Base-by-base conservation (phyloP, 1,140 invertebrate species). In the Musca domestica region DNA sequence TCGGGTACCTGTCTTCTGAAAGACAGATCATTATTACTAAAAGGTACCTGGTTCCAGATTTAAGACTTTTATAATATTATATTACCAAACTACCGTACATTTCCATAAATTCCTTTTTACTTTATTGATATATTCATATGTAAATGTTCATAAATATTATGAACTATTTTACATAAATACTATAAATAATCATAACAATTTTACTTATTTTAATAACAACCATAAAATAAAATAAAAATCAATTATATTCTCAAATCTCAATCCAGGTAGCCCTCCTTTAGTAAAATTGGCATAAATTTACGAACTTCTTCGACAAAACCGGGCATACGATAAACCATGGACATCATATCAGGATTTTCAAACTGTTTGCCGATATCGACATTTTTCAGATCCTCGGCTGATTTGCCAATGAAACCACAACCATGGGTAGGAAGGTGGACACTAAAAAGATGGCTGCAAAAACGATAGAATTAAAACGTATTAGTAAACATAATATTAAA, bases 231-330 rank as follows among this genome's bases (percentile, higher is more conserved):
- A 22, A n/a, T n/a, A 4, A 30, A 30, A 30, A 4, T 30, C 10
- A 19, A 20, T n/a, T n/a, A n/a, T n/a, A n/a, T n/a, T n/a, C n/a
- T 30, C 3, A 30, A 6, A 9, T n/a, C 14, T 47, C 30, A 65
- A 30, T 65, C 64, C 23, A 65, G 15, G 49, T 65, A 65, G 14
- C 64, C 64, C 17, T 65, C 64, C 10, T 17, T 15, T 51, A 65
- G 30, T 30, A 65, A 49, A 23, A 23, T 65, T 5, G 64, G 64
- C 64, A 65, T 49, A 48, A 65, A 30, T 48, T 30, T 19, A 19
- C 64, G 64, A 9, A 65, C 6, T 30, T 48, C 64, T 25, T 65
- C 4, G 17, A 65, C 6, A 25, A 65, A 51, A 2, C 2, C 20
- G 0, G 64, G 64, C 1, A 22, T 65, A 19, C 15, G 46, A 65